Evolutionary conservation across 2,113 vertebrate species (phyloP), one percentile per base, ranked within the genome.

Genomic region (Oriolus oriolus): DNA sequence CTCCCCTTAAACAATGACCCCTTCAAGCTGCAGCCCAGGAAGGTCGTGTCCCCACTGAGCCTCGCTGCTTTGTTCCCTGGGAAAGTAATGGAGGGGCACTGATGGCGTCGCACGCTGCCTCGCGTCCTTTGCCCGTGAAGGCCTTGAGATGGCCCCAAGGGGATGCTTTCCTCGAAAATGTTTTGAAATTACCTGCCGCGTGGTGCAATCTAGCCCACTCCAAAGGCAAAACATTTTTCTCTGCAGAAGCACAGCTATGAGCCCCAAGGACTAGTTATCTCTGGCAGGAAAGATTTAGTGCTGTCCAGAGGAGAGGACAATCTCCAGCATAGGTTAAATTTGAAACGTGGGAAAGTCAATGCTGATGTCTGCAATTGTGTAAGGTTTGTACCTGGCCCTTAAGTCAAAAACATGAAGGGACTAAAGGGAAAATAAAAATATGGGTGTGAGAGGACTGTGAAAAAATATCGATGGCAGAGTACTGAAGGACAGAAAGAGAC

Each of bases 141-240:
- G 68, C 47, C 80, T 47, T 59, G 52, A 74, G 91, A 66, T 7
- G 35, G 42, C 74, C 87, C 84, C 89, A 69, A 41, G 77, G 80
- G 93, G 74, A 94, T 78, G 60, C 47, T 94, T 71, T 74, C 64
- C 84, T 93, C 0, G 0, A 74, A 91, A 89, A 84, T 59, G 54
- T 65, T 92, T 89, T 89, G 76, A 81, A 89, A 95, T 65, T 61
- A 74, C 63, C 71, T 84, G 66, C 49, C 0, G 0, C 39, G 63
- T 41, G 57, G 30, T 83, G 50, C 75, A 87, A 81, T 87, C 84
- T 81, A 74, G 39, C 5, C 68, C 53, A 44, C 60, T 91, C 61
- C 84, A 95, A 79, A 95, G 57, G 77, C 87, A 92, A 91, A 94
- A 87, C 73, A 76, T 87, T 92, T n/a, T 84, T 91, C 70, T 96